These are phyloP conservation scores for Eulemur rufifrons DNA, from an alignment of 2,113 vertebrate species.

Conservation along the genomic window DNA sequence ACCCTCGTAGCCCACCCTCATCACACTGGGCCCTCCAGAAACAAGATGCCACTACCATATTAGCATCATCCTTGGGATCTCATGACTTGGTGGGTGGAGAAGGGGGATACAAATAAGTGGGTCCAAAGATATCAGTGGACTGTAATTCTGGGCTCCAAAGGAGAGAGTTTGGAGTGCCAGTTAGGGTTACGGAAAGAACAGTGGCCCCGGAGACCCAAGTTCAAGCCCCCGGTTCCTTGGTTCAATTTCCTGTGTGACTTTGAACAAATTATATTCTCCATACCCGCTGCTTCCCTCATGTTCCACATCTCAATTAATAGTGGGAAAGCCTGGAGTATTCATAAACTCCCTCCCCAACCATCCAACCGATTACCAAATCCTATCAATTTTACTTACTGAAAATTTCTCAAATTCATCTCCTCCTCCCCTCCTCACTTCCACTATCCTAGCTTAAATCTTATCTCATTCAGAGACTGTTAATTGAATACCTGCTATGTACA, in stretches of 20 bases:
- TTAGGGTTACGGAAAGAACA: neutral
- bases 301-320: neutral
- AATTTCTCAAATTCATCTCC: neutral
- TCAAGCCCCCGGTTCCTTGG: neutral
- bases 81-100: neutral
- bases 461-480: neutral
- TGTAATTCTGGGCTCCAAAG: neutral
- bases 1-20: neutral
- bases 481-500: neutral
- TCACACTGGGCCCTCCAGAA: neutral
- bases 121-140: neutral
- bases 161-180: neutral
- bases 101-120: neutral
- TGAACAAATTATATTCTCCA: neutral
- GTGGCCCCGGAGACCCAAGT: neutral
- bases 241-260: neutral
- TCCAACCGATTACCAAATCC: neutral
- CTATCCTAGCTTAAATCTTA: neutral
- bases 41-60: neutral
- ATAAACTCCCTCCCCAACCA: neutral
- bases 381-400: neutral
- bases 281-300: neutral
- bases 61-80: neutral
- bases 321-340: neutral
- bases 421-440: neutral